These are phyloP conservation scores for Planiliza haematocheilus DNA, from an alignment of 2,113 vertebrate genomes.

Conservation along the genomic window DNA sequence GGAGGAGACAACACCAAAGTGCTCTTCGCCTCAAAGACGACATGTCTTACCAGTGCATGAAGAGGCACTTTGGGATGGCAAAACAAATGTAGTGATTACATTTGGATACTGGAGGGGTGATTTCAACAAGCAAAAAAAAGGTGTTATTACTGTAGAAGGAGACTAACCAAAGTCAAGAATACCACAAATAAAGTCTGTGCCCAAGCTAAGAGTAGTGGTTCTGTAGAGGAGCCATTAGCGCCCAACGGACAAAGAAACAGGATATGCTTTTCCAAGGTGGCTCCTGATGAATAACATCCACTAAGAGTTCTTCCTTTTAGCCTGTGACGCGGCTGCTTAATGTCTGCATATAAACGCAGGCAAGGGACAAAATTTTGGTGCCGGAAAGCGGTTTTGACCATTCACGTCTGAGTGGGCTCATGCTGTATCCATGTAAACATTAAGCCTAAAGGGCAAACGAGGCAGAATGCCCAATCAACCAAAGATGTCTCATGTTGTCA, in stretches of 20 bases:
- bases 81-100: constrained; percentile 27
- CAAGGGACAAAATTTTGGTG: no score
- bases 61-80: constrained; percentile 9
- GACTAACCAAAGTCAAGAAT: constrained; percentile 30
- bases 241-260: constrained; percentile 13
- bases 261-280: constrained; percentile 1
- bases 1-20: constrained; percentile 32
- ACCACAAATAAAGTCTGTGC: constrained; percentile 24
- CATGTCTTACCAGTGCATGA: constrained; percentile 15
- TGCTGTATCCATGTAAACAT: no score
- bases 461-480: no score
- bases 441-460: no score
- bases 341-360: background rate
- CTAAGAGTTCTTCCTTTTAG: background rate
- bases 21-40: constrained; percentile 22
- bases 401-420: no score
- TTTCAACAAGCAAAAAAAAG: constrained; percentile 20
- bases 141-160: constrained; percentile 7
- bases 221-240: constrained; percentile 5
- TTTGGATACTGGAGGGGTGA: constrained; percentile 18
- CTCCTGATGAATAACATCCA: constrained; percentile 6
- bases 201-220: background rate
- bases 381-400: no score
- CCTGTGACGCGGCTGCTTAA: background rate
- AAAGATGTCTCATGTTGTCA: no score